Evolutionary conservation across 2,113 vertebrate genomes (phyloP).

Genomic region (Cyanoramphus novaezelandiae): DNA sequence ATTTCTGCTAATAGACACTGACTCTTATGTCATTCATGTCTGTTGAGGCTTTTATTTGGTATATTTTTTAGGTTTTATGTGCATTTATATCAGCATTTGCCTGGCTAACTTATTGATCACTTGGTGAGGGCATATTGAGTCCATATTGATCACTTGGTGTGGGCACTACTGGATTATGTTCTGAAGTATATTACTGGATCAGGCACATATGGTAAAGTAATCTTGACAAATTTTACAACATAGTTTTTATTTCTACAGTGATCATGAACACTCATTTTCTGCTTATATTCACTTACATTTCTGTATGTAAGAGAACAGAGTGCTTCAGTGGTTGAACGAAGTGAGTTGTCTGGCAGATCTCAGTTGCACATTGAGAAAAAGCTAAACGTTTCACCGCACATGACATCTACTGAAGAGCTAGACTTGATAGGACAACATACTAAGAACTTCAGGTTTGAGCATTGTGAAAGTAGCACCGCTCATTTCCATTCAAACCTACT

Average conservation of each 20-base stretch:
- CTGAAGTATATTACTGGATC: not conserved
- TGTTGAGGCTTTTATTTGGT: not conserved
- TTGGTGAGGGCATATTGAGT: not conserved
- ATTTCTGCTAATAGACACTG: not conserved
- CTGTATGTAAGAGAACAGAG: not conserved
- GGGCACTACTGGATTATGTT: not conserved
- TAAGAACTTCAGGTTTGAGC: not conserved
- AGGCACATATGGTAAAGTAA: not conserved
- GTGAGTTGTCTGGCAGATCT: not conserved
- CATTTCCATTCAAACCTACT: not conserved
- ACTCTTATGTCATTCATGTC: not conserved
- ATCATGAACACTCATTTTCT: not conserved
- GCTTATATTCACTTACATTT: not conserved
- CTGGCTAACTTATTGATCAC: not conserved
- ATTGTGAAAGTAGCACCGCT: not conserved
- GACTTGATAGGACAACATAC: not conserved
- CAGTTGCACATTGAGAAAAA: not conserved
- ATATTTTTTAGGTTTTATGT: not conserved
- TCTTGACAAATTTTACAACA: not conserved
- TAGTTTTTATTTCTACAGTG: not conserved
- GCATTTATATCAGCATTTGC: not conserved
- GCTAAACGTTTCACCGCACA: not conserved
- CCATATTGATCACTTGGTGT: accelerated
- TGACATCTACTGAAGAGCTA: not conserved
- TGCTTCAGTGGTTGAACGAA: not conserved